Conservation (phyloP, 92 coral and sea anemone species). For the Epizoanthus scotinus region DNA sequence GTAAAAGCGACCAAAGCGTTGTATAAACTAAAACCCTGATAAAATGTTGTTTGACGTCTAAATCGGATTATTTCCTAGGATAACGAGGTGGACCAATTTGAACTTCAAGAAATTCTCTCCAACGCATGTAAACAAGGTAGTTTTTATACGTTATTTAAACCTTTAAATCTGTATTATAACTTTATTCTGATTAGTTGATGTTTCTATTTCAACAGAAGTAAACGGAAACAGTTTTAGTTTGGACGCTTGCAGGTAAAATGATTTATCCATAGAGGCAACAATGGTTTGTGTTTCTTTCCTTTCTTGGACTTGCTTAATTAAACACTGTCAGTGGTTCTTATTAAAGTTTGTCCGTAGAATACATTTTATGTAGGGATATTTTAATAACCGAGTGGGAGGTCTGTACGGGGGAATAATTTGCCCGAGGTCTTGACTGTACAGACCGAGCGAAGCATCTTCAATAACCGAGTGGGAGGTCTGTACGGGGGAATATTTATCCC, state of each 20-base stretch:
- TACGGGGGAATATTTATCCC: too few species aligned
- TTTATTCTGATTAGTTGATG: neutral
- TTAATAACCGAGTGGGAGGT: too few species aligned
- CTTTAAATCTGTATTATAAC: neutral
- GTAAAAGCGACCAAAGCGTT: too few species aligned
- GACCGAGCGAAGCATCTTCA: too few species aligned
- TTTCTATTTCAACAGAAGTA: neutral
- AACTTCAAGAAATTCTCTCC: slow-evolving; percentile 61
- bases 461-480: too few species aligned
- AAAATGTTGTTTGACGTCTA: neutral
- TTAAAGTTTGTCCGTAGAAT: too few species aligned
- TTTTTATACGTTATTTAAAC: neutral
- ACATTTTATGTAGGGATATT: too few species aligned
- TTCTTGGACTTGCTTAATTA: neutral
- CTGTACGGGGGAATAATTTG: too few species aligned
- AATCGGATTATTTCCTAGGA: slow-evolving; percentile 49
- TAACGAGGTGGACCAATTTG: slow-evolving; percentile 80
- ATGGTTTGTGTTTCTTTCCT: neutral
- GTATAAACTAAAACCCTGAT: neutral
- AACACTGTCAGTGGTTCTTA: too few species aligned
- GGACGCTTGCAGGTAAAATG: slow-evolving; percentile 34
- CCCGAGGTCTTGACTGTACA: too few species aligned
- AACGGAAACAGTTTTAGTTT: slow-evolving; percentile 35
- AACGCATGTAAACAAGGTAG: slow-evolving; percentile 54
- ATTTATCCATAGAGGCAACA: neutral